phyloP scores from a whole-genome alignment of 1,140 invertebrate genomes.

The Drosophila arawakana region DNA sequence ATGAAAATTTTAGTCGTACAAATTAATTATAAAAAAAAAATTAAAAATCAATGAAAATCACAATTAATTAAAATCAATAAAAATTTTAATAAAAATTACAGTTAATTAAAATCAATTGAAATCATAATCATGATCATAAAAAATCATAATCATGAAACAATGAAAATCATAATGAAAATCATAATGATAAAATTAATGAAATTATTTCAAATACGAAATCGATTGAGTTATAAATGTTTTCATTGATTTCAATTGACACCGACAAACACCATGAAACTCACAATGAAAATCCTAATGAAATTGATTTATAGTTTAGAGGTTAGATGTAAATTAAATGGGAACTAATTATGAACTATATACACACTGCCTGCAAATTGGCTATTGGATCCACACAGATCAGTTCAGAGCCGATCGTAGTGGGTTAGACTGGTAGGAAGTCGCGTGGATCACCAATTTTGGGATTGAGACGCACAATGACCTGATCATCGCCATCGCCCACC shows the following conservation, averaged over 20 bases:
- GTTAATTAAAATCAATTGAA: not conserved
- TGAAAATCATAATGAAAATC: not conserved
- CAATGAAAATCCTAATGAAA: not conserved
- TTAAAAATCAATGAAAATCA: not conserved
- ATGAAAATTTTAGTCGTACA: too few species aligned
- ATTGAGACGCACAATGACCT: constrained; percentile 91
- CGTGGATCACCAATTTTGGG: constrained; percentile 92
- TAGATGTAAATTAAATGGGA: not conserved
- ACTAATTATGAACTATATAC: constrained; percentile 59
- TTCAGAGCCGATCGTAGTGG: not conserved
- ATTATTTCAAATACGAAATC: not conserved
- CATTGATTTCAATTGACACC: not conserved
- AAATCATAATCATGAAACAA: not conserved
- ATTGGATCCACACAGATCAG: not conserved
- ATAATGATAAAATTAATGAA: not conserved
- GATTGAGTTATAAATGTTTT: not conserved
- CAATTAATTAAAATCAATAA: not conserved
- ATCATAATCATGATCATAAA: not conserved
- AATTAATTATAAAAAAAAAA: not conserved
- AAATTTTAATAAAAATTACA: not conserved
- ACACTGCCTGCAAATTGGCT: constrained; percentile 39
- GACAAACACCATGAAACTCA: not conserved
- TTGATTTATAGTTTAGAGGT: not conserved
- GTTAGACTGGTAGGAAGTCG: constrained; percentile 89
- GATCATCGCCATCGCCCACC: constrained; percentile 91